These are phyloP conservation scores for Eilema griseolum DNA, from an alignment of 2,888 invertebrate species.

Conservation along the genomic window DNA sequence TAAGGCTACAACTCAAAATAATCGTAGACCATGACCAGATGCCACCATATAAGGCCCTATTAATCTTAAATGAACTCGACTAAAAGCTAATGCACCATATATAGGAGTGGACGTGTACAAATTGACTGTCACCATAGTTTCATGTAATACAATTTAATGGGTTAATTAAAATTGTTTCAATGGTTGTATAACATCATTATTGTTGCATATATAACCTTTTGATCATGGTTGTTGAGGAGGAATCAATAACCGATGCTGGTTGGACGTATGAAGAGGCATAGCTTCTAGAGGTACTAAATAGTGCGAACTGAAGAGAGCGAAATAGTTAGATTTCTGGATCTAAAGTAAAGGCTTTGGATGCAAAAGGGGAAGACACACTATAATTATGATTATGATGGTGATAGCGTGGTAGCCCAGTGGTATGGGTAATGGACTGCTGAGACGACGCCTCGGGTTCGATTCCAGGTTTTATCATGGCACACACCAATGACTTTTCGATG, in stretches of 20 bases:
- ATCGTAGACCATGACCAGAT: constrained; percentile 10
- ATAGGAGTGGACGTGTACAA: constrained; percentile 46
- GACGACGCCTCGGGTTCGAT: too few species aligned
- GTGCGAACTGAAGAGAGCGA: too few species aligned
- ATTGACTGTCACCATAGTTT: constrained; percentile 46
- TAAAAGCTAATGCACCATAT: constrained; percentile 42
- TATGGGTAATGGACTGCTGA: too few species aligned
- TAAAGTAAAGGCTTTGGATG: too few species aligned
- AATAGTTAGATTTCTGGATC: too few species aligned
- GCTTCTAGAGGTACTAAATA: too few species aligned
- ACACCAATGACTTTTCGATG: too few species aligned
- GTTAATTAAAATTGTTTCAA: constrained; percentile 50
- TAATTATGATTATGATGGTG: too few species aligned
- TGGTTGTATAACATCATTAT: constrained; percentile 51
- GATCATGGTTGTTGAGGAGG: constrained; percentile 13
- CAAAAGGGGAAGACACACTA: too few species aligned
- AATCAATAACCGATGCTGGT: neutral
- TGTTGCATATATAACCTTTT: constrained; percentile 42
- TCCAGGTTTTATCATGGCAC: too few species aligned
- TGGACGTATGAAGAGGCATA: neutral
- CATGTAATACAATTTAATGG: constrained; percentile 49
- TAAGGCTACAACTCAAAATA: constrained; percentile 2
- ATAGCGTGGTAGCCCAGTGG: too few species aligned
- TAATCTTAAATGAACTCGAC: constrained; percentile 37
- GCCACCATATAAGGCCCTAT: constrained; percentile 12